These are phyloP conservation scores for Paracyprichromis sp. DNA, from an alignment of 2,113 vertebrate species.

Conservation along the genomic window DNA sequence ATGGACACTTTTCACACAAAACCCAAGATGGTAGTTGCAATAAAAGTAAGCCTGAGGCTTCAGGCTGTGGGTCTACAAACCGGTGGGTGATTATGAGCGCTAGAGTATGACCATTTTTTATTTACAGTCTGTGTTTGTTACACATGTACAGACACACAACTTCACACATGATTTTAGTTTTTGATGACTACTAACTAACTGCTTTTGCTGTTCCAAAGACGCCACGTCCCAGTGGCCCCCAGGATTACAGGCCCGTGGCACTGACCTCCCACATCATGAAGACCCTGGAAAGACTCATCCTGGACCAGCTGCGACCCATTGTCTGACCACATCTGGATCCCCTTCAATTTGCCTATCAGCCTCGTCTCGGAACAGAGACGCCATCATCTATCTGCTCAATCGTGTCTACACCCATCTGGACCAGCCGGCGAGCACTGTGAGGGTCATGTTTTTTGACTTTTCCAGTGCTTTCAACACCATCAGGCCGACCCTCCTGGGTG, in stretches of 20 bases:
- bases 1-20: not conserved
- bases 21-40: not conserved
- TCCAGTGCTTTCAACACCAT: not conserved
- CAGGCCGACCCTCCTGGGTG: accelerated
- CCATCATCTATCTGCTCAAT: not conserved
- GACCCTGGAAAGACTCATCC: not conserved
- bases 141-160: not conserved
- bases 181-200: not conserved
- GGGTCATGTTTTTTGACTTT: not conserved
- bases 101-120: not conserved
- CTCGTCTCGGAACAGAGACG: accelerated
- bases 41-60: not conserved
- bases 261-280: not conserved
- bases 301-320: not conserved
- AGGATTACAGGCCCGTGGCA: not conserved
- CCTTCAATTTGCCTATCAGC: accelerated
- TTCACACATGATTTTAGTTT: not conserved
- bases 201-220: not conserved
- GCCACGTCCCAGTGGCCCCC: not conserved
- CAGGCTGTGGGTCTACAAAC: not conserved
- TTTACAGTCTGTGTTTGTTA: not conserved
- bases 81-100: not conserved
- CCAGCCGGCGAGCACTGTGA: accelerated
- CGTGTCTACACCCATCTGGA: not conserved
- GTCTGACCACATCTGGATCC: not conserved